Evolutionary conservation across 2,797 vertebrate genomes (phyloP), one percentile per base, ranked within the genome.

Genomic region (Crenuchus spilurus): DNA sequence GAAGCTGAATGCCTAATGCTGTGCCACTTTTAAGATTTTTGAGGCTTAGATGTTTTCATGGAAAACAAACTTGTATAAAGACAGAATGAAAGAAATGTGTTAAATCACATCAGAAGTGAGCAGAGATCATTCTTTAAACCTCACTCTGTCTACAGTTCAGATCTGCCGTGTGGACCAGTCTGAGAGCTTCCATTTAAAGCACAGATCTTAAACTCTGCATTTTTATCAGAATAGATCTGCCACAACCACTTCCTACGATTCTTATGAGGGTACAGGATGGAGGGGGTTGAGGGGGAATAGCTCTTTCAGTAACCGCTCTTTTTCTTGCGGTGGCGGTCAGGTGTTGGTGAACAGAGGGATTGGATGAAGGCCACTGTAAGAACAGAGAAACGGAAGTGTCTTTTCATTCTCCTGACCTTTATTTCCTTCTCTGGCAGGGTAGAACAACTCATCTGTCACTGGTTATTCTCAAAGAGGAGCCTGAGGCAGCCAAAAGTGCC

Each of bases 81-180:
- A 14, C 14, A 41, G 57, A 82, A 84, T 84, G 82, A 85, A 87
- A 86, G 84, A 88, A 88, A 88, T 88, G 86, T 78, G 58, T 90
- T 89, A 90, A 88, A 86, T 87, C 65, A 83, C 81, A 81, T 71
- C 77, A 77, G 80, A 85, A 81, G 84, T 81, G 61, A 81, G 11
- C 42, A 11, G 30, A 72, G 18, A 46, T 7, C 20, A 39, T 26
- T 24, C 22, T 13, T 41, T 39, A 1, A 16, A 62, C 33, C 6
- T 61, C 33, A 61, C 20, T 28, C 8, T 33, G 28, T 33, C 1
- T 9, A 64, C 33, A n/a, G n/a, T n/a, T n/a, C n/a, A n/a, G n/a
- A n/a, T n/a, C n/a, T n/a, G n/a, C n/a, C n/a, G n/a, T n/a, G n/a
- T n/a, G n/a, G n/a, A n/a, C n/a, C n/a, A n/a, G n/a, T n/a, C n/a